phyloP scores from a whole-genome alignment of 2,797 vertebrate species.

The Poliocrania exsul region DNA sequence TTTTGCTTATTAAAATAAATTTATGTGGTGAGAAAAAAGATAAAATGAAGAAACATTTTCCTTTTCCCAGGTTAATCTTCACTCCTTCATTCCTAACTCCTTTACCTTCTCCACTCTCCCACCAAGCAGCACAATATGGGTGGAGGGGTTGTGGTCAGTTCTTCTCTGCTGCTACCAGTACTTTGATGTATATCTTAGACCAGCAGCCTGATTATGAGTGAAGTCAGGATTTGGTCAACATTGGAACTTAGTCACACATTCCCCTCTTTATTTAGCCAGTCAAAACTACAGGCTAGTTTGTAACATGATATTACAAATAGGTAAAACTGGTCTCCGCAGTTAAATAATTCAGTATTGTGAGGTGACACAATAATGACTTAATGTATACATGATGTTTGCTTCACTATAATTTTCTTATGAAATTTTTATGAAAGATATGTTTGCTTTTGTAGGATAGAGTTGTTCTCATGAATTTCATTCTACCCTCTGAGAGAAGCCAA shows the following conservation, averaged over 20 bases:
- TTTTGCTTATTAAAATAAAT: not conserved
- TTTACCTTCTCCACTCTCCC: accelerated
- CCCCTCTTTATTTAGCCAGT: not conserved
- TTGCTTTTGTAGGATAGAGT: not conserved
- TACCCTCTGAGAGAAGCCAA: not conserved
- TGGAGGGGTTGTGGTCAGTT: not conserved
- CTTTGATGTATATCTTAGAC: not conserved
- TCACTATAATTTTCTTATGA: not conserved
- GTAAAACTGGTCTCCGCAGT: not conserved
- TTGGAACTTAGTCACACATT: not conserved
- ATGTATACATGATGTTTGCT: not conserved
- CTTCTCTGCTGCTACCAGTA: not conserved
- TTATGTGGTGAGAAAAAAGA: not conserved
- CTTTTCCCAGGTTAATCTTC: not conserved
- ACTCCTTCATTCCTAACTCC: not conserved
- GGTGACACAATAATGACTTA: not conserved
- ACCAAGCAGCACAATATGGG: accelerated
- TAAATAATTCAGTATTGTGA: not conserved
- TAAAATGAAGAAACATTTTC: not conserved
- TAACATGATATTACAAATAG: not conserved
- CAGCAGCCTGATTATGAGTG: not conserved
- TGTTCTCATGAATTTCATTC: not conserved
- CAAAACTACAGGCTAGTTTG: not conserved
- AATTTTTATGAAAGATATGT: not conserved
- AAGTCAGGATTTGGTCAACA: not conserved